Evolutionary conservation across 1,140 invertebrate genomes (phyloP), one percentile per base, ranked within the genome.

Genomic region (Sweltsa coloradensis): DNA sequence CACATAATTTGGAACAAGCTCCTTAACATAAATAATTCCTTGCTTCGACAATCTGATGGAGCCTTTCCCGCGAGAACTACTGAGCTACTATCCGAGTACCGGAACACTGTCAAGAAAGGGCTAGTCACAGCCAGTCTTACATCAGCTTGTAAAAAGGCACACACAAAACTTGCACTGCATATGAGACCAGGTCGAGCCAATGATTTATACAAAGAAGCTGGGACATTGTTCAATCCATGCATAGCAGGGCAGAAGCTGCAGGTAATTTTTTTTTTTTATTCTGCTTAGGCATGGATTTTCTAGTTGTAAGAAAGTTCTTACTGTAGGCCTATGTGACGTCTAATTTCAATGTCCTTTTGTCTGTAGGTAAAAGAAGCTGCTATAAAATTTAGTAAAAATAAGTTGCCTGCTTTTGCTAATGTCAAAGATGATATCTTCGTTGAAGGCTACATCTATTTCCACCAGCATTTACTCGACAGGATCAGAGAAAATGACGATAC

Each of bases 371-470:
- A 37, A 19, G 36, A 37, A 37, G 11, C 36, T 19, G 4, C 36
- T 37, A 22, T 37, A 22, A 16, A 37, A 19, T 16, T 22, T 19
- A 37, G 5, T n/a, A 42, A 7, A 42, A 5, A 16, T 14, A 7
- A 21, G n/a, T 7, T 42, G 41, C 22, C 41, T 16, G 3, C 23
- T 22, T 14, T 42, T 14, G 25, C 19, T 16, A 21, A 18, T 7
- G 7, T 42, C 14, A 14, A 19, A 22, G 24, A 19, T 9, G 23
- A 42, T 23, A 25, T 22, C 14, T 42, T 42, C 25, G 23, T 42
- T 42, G 41, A 42, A 22, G 41, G 41, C 19, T 42, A 42, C 25
- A 21, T 19, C 7, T 42, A 22, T 42, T 42, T 42, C 23, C 41
- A 42, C 25, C 41, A 42, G 23, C 41, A 42, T 14, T 25, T 42